These are phyloP conservation scores for Galagoides demidoff DNA, from an alignment of 2,797 vertebrate species.

Conservation along the genomic window DNA sequence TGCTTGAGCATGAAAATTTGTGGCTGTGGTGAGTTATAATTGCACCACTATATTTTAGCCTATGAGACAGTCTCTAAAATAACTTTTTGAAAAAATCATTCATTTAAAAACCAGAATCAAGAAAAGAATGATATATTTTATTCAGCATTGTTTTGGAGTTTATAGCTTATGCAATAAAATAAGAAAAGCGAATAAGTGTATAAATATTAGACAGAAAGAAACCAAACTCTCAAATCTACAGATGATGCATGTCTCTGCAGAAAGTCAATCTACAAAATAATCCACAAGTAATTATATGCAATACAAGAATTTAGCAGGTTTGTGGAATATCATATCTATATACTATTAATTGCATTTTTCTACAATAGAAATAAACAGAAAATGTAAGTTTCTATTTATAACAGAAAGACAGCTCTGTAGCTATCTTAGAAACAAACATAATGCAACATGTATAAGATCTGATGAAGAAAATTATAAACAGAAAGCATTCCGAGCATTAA, in stretches of 20 bases:
- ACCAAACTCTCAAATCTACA: neutral
- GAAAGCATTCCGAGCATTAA: neutral
- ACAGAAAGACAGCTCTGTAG: neutral
- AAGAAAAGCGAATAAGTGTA: slow-evolving; percentile 28
- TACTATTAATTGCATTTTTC: neutral
- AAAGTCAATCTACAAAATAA: slow-evolving; percentile 2
- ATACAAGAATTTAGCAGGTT: neutral
- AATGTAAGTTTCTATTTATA: neutral
- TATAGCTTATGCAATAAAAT: slow-evolving; percentile 7
- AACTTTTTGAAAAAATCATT: neutral
- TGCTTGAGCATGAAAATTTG: no score
- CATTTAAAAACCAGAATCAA: slow-evolving; percentile 33
- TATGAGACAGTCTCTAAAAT: no score
- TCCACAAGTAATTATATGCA: neutral
- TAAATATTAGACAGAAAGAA: slow-evolving; percentile 34
- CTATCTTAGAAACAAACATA: neutral
- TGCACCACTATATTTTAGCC: no score
- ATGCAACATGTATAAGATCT: neutral
- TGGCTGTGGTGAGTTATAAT: no score
- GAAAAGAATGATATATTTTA: slow-evolving; percentile 3
- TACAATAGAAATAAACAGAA: neutral
- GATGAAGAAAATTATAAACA: slow-evolving; percentile 22
- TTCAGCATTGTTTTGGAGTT: neutral
- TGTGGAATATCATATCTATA: neutral
- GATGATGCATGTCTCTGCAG: neutral